phyloP scores from a whole-genome alignment of 2,888 invertebrate species.

The Rambutsinella grinnellia region DNA sequence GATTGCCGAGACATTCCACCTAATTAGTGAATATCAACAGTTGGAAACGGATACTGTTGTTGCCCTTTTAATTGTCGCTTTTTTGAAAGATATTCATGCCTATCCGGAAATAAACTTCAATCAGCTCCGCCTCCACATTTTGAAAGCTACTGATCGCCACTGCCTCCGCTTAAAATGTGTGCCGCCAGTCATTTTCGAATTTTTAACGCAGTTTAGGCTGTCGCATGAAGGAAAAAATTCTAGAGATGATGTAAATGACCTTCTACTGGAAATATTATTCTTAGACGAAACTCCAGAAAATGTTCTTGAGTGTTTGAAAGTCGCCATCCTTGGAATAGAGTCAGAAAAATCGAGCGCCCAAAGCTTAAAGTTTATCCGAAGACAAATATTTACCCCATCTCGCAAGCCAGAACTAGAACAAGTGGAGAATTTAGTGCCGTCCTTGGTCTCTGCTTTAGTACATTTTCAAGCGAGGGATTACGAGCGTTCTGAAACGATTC shows the following conservation, averaged over 20 bases:
- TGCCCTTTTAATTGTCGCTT: background rate
- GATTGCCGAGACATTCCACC: constrained; percentile 2
- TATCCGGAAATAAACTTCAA: background rate
- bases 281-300: background rate
- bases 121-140: background rate
- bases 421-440: background rate
- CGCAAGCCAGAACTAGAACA: background rate
- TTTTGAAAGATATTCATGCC: too few species aligned
- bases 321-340: background rate
- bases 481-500: background rate
- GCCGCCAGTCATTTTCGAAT: background rate
- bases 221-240: too few species aligned
- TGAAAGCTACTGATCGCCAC: background rate
- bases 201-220: too few species aligned
- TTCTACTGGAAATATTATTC: background rate
- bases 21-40: background rate
- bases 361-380: constrained; percentile 5
- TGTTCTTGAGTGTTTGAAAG: background rate
- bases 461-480: background rate
- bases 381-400: background rate
- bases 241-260: background rate
- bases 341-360: background rate
- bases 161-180: background rate
- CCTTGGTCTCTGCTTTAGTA: background rate
- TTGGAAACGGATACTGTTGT: background rate